Evolutionary conservation across 2,113 vertebrate species (phyloP), one percentile per base, ranked within the genome.

Genomic region (Amblyopsis rosae): DNA sequence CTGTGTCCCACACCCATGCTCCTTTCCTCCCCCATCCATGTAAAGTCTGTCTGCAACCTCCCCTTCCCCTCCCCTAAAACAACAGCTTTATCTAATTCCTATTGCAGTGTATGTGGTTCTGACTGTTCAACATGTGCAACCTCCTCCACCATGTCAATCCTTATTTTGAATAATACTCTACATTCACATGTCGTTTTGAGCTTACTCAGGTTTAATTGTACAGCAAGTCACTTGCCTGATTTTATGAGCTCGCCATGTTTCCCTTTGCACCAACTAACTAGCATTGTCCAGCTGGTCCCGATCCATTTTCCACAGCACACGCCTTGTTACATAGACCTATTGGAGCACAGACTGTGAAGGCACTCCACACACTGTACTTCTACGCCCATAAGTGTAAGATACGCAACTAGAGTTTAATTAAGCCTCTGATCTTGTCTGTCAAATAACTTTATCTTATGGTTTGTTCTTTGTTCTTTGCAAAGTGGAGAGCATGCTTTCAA

Each of bases 1-100:
- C 80, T 76, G 79, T 85, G 73, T 84, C 84, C 83, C 83, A 82
- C 56, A 9, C 59, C 73, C 73, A 69, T 33, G 26, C 47, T 53
- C 75, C 33, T 55, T 46, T 13, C 60, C 65, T 8, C 54, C 17
- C 47, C 26, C 57, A 56, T 48, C 48, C 32, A 10, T 62, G 64
- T 59, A 73, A 71, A 67, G 61, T 70, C 78, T 78, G 83, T 69
- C 77, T 73, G 57, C 56, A 57, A 6, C 32, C 67, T 6, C 54
- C 10, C 49, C 49, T 35, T 10, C 49, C 19, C 45, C 54, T 56
- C 47, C 10, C 16, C 19, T 53, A 26, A 3, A 19, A 12, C 48
- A 32, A 26, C 32, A 17, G 49, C 32, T 17, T 15, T n/a, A 26
- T 33, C 45, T 7, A 9, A 19, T 47, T 48, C 60, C 8, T 41